Conservation (phyloP, 2,113 vertebrate species). For the Carassius gibelio region DNA sequence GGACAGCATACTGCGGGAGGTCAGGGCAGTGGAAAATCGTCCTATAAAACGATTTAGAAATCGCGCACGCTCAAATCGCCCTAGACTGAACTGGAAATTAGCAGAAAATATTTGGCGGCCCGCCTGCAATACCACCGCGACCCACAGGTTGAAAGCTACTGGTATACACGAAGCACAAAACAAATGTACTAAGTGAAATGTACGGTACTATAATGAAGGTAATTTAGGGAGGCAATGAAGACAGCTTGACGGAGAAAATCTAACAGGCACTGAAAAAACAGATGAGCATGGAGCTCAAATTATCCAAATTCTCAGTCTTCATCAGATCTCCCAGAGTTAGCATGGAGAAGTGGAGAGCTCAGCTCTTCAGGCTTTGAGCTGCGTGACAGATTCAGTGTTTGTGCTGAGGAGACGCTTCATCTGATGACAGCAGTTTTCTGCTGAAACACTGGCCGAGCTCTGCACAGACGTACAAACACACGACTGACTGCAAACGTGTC, state of each 20-base stretch:
- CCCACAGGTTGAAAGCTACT: too few species aligned
- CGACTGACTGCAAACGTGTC: not conserved
- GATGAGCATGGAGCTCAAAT: not conserved
- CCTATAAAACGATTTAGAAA: too few species aligned
- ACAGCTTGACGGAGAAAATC: not conserved
- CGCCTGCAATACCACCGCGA: too few species aligned
- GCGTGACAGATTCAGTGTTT: not conserved
- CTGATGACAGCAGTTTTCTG: slow-evolving; percentile 3
- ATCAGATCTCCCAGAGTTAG: not conserved
- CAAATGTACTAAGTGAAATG: not conserved
- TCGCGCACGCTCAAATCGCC: too few species aligned
- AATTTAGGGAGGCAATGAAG: not conserved
- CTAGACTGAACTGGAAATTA: too few species aligned
- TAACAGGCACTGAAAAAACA: not conserved
- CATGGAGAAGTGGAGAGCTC: slow-evolving; percentile 20
- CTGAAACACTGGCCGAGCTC: not conserved
- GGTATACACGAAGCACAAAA: not conserved
- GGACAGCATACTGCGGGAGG: too few species aligned
- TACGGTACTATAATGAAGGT: not conserved
- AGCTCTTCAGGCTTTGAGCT: slow-evolving; percentile 7
- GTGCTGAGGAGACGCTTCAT: slow-evolving; percentile 13
- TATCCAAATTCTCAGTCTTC: not conserved
- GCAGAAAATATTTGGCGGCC: too few species aligned
- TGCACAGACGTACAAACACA: not conserved
- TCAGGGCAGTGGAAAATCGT: too few species aligned